Base-by-base conservation (phyloP, 2,797 vertebrate genomes). In the Propithecus perrieri region DNA sequence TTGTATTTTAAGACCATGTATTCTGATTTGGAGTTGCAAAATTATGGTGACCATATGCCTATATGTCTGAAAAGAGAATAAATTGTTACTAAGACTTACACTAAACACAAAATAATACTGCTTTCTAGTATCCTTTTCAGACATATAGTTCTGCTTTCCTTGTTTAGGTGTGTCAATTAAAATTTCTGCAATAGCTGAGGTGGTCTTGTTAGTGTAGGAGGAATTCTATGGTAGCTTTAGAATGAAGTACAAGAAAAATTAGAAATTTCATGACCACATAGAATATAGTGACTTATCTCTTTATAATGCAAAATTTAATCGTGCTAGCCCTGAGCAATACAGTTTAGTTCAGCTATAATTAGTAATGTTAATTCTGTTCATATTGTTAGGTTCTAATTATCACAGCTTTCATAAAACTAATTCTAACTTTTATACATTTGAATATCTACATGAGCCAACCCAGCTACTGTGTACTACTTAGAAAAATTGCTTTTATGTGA, bases 321-420 rank as follows among this genome's bases (percentile, higher is more conserved):
- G 5, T 76, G 63, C 33, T 50, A 87, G 18, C 13, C 3, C 30
- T 95, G n/a, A 35, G 41, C 4, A 74, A 89, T 41, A 7, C 41
- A 78, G 53, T 55, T 86, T 50, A 65, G 11, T 65, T 85, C 43
- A 71, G 24, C 13, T 92, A 26, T 72, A 55, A 63, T 61, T 92
- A 83, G 75, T 90, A 87, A 87, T 78, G 18, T 59, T 92, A 87
- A 87, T 87, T 84, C 33, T 26, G 14, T 74, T 74, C 17, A 90
- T 74, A 9, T 92, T 90, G 26, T 53, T 71, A 9, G 10, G 20
- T 90, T 90, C 28, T 90, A 84, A 24, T 55, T 91, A 5, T 74
- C 76, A 87, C 7, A 63, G 18, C 18, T 95, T 94, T 87, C 67
- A 17, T 43, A 72, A 86, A 83, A 48, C 18, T 35, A 85, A 61